Conservation (phyloP, 30 jellyfish, hydroid and myxozoan genomes). For the Nemopilema nomurai region DNA sequence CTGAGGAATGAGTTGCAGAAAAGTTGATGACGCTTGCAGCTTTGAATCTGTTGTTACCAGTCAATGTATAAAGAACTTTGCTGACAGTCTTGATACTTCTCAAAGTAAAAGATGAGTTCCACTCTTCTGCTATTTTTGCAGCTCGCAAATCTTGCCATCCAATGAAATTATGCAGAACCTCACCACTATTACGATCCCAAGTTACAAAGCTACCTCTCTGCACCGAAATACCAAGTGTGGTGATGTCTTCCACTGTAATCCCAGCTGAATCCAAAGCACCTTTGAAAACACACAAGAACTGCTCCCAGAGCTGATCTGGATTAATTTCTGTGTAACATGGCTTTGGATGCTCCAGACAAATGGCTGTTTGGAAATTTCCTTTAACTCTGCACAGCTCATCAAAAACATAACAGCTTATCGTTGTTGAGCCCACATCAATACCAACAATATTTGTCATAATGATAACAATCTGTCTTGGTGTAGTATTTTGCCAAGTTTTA, state of each 20-base stretch:
- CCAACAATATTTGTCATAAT: conserved; percentile 51
- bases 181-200: conserved; percentile 91
- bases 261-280: conserved; percentile 60
- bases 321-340: conserved; percentile 77
- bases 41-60: conserved; percentile 47
- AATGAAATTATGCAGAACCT: conserved; percentile 72
- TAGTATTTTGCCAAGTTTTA: neutral
- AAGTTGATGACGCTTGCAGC: conserved; percentile 63
- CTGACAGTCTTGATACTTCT: conserved; percentile 16
- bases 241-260: conserved; percentile 59
- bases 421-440: conserved; percentile 66
- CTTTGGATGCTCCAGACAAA: conserved; percentile 62
- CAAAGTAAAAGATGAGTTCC: conserved; percentile 60
- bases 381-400: conserved; percentile 47
- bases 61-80: conserved; percentile 24
- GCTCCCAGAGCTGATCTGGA: conserved; percentile 83
- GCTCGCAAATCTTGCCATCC: conserved; percentile 96
- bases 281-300: conserved; percentile 53
- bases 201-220: conserved; percentile 84
- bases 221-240: conserved; percentile 72
- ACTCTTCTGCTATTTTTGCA: conserved; percentile 37
- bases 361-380: conserved; percentile 18
- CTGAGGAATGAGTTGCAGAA: conserved; percentile 51
- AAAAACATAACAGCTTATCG: conserved; percentile 46
- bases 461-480: neutral